Evolutionary conservation across 2,113 vertebrate species (phyloP).

Genomic region (Chunga burmeisteri): DNA sequence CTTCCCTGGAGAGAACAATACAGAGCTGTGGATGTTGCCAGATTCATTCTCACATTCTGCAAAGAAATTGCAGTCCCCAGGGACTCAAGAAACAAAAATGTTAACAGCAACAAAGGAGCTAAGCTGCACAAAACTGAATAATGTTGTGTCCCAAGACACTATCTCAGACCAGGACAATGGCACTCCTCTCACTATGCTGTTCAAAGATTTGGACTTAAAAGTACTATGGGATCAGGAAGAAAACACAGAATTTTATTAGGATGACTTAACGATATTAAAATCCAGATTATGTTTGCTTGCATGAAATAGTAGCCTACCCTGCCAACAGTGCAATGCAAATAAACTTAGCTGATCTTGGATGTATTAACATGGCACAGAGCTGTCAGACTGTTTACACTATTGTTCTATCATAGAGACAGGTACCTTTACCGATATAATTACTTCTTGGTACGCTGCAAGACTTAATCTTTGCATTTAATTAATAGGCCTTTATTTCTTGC

Average conservation of each 20-base stretch:
- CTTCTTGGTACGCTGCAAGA: background rate
- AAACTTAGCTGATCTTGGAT: background rate
- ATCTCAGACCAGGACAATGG: rapidly evolving
- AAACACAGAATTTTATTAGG: background rate
- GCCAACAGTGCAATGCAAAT: background rate
- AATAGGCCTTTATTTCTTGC: background rate
- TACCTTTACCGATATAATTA: background rate
- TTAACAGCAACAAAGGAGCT: background rate
- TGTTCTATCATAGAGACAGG: rapidly evolving
- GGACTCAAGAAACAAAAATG: background rate
- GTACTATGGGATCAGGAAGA: slow-evolving; percentile 68
- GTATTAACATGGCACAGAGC: background rate
- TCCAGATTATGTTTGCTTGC: background rate
- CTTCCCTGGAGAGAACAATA: background rate
- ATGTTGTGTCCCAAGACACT: background rate
- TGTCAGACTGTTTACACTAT: background rate
- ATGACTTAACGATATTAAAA: background rate
- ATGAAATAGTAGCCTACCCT: background rate
- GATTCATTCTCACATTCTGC: background rate
- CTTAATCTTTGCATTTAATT: background rate
- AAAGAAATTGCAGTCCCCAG: background rate
- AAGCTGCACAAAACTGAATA: background rate
- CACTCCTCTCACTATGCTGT: slow-evolving; percentile 20
- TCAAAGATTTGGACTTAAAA: slow-evolving; percentile 70
- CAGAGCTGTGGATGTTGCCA: background rate